Percentiles rank a stretch among this genome's conserved stretches.
Evolutionary conservation across 2,888 invertebrate genomes (phyloP).

Genomic region (Parnassius mnemosyne): DNA sequence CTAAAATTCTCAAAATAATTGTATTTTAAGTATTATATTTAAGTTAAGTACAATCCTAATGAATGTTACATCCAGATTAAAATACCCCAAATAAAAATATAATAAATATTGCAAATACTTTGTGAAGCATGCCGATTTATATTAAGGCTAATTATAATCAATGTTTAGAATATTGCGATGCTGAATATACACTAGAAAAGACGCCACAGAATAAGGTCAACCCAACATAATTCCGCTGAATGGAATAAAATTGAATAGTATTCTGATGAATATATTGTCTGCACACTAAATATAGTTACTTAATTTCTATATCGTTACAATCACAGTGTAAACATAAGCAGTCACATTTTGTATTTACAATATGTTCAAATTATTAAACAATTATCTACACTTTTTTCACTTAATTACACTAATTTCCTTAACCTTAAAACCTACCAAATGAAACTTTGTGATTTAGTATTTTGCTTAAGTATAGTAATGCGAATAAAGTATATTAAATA

Average conservation of each 20-base stretch:
- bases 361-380: slow-evolving; percentile 5
- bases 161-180: background rate
- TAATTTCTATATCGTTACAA: slow-evolving; percentile 12
- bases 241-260: slow-evolving; percentile 12
- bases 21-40: too few relatives aligned
- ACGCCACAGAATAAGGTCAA: background rate
- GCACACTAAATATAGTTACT: slow-evolving; percentile 20
- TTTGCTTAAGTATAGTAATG: too few relatives aligned
- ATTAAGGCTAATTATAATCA: background rate
- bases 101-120: too few relatives aligned
- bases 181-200: background rate
- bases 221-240: background rate
- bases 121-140: background rate
- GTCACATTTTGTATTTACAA: slow-evolving; percentile 19
- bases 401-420: too few relatives aligned
- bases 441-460: background rate
- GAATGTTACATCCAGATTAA: too few relatives aligned
- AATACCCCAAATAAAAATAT: too few relatives aligned
- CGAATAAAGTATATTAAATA: too few relatives aligned
- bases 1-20: too few relatives aligned
- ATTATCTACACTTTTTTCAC: background rate
- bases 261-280: slow-evolving; percentile 17
- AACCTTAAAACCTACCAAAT: background rate
- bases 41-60: too few relatives aligned
- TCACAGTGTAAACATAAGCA: slow-evolving; percentile 25